These are phyloP conservation scores for Xiphias gladius DNA, from an alignment of 2,113 vertebrate species.

Conservation along the genomic window DNA sequence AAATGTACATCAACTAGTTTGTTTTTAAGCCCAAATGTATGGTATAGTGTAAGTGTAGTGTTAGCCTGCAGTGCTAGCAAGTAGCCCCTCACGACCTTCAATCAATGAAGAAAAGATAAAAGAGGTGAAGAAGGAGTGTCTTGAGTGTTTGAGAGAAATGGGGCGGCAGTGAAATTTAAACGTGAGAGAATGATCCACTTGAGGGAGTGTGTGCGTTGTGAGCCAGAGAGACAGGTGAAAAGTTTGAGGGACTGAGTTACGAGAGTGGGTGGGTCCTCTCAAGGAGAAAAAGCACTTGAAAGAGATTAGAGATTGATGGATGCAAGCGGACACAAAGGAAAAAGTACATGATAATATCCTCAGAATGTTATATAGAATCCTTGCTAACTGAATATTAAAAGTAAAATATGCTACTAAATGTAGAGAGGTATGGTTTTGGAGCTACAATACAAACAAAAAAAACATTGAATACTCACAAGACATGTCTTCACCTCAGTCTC, in stretches of 20 bases:
- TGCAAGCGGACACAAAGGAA: background rate
- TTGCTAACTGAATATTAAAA: background rate
- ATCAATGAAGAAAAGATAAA: conserved; percentile 49
- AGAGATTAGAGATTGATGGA: conserved; percentile 12
- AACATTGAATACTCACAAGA: background rate
- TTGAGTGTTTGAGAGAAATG: conserved; percentile 32
- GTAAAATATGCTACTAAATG: background rate
- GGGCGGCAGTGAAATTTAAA: conserved; percentile 50
- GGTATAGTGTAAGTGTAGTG: conserved; percentile 3
- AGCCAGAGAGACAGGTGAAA: conserved; percentile 41
- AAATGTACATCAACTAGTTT: conserved; percentile 9
- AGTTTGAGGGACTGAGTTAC: conserved; percentile 33
- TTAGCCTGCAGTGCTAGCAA: conserved; percentile 12
- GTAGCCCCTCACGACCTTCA: conserved; percentile 33
- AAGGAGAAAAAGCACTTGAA: conserved; percentile 16
- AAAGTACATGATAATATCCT: background rate
- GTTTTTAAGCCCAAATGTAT: conserved; percentile 24
- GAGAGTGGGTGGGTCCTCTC: background rate
- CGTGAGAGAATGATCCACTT: conserved; percentile 40
- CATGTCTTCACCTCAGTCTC: background rate
- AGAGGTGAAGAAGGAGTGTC: conserved; percentile 28
- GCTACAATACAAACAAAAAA: background rate
- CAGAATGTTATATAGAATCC: background rate
- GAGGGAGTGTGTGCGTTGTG: conserved; percentile 34
- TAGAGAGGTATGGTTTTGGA: background rate